Base-by-base conservation (phyloP, 2,113 vertebrate genomes). In the Pygoscelis adeliae region DNA sequence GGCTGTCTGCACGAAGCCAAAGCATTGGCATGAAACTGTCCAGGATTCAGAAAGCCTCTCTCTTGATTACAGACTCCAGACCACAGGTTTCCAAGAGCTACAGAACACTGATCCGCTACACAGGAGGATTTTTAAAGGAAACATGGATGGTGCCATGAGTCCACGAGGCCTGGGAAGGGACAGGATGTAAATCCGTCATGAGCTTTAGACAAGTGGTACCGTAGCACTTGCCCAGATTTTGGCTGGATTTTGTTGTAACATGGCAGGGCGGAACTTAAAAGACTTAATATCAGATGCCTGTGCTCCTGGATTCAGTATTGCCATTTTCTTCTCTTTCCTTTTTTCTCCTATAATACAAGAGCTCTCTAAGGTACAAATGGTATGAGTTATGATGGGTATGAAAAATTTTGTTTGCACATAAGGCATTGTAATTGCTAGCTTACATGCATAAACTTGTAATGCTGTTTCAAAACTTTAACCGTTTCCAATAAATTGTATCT, bases 381-480 rank as follows among this genome's bases (percentile, higher is more conserved):
- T 80, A 59, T 92, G 34, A 91, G 87, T 94, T 78, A 90, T 16
- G 44, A 71, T 9, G 23, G 13, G 36, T 55, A 87, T 70, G 87
- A 96, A 96, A 91, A 95, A 74, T 65, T 95, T 91, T 80, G 69
- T 89, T 93, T 97, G 74, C 34, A 67, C 21, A 21, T n/a, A 66
- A 92, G 88, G 82, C 56, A 42, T 15, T 17, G 46, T 96, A 96
- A 96, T 85, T 95, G 67, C 85, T 94, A 89, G 38, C 44, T 74
- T 96, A 83, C 95, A 80, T 50, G 87, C 42, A 91, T 85, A 92
- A 93, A 79, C 89, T 94, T 97, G 90, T 93, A 93, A 85, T 4
- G 40, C 27, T 62, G 49, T 89, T 95, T 88, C 67, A 74, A 96
- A 87, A 77, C 52, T 94, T 93, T 46, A 81, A 73, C 36, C 2